Evolutionary conservation across 2,888 invertebrate species (phyloP).

Genomic region (Dioctria linearis): DNA sequence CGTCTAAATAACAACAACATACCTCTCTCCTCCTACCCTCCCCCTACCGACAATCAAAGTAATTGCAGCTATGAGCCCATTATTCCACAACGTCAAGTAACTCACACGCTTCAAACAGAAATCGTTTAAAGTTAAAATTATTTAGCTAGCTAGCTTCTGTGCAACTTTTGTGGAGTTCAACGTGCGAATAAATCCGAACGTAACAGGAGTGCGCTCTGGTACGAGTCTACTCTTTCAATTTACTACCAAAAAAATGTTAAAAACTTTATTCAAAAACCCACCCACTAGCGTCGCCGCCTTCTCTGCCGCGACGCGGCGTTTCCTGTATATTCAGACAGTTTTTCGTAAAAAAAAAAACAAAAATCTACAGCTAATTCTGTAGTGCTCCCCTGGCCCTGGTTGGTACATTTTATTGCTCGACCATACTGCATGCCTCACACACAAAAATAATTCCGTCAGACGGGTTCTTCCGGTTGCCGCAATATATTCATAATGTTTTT

Average conservation of each 20-base stretch:
- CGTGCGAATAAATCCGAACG: background rate
- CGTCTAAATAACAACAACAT: no score
- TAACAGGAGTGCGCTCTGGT: background rate
- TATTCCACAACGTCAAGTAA: slow-evolving; percentile 25
- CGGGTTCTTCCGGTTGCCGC: slow-evolving; percentile 40
- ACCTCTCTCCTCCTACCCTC: no score
- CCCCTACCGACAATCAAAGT: no score
- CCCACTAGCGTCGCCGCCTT: background rate
- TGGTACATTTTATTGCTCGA: background rate
- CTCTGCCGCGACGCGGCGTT: no score
- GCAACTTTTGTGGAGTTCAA: background rate
- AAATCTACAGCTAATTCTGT: no score
- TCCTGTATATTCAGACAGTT: slow-evolving; percentile 7
- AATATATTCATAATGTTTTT: slow-evolving; percentile 47
- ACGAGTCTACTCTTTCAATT: no score
- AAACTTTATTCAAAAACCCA: background rate
- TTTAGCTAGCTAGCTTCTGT: background rate
- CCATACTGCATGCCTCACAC: background rate
- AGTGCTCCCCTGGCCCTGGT: background rate
- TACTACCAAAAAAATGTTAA: slow-evolving; percentile 24
- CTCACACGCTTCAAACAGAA: slow-evolving; percentile 10
- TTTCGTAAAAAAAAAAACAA: background rate
- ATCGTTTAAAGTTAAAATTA: slow-evolving; percentile 30
- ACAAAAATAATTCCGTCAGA: slow-evolving; percentile 45
- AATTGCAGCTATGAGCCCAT: slow-evolving; percentile 5